Evolutionary conservation across 2,113 vertebrate genomes (phyloP).

Genomic region (Myotis yumanensis): DNA sequence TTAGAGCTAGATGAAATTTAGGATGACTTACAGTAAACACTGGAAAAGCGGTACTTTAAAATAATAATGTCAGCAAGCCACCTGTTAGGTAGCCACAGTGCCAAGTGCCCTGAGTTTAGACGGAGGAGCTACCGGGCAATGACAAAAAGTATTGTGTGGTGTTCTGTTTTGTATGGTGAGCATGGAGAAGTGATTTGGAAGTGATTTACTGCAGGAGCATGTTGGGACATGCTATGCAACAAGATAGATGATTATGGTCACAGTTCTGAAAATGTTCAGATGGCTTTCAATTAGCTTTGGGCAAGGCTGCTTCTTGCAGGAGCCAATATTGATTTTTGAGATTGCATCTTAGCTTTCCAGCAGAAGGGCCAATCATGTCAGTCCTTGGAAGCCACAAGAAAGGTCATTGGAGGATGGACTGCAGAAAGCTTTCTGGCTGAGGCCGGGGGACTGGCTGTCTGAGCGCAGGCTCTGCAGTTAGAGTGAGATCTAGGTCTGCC

Average conservation of each 20-base stretch:
- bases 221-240: slow-evolving; percentile 10
- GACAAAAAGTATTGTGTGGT: neutral
- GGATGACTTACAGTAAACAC: slow-evolving; percentile 50
- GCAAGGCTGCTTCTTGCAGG: slow-evolving; percentile 32
- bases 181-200: slow-evolving; percentile 29
- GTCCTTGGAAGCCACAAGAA: slow-evolving; percentile 35
- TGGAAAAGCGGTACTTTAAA: slow-evolving; percentile 58
- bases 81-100: slow-evolving; percentile 33
- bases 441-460: neutral
- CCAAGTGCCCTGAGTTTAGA: slow-evolving; percentile 5
- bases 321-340: slow-evolving; percentile 62
- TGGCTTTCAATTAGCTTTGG: slow-evolving; percentile 56
- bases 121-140: neutral
- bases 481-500: neutral
- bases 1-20: slow-evolving; percentile 67
- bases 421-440: neutral
- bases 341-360: slow-evolving; percentile 29
- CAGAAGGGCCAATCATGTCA: neutral
- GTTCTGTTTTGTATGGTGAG: neutral
- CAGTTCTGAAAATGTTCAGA: slow-evolving; percentile 52
- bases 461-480: fast-evolving
- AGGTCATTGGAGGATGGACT: neutral
- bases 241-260: neutral
- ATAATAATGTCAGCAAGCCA: slow-evolving; percentile 50
- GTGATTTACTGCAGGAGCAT: slow-evolving; percentile 21